Evolutionary conservation across 2,797 vertebrate genomes (phyloP), one percentile per base, ranked within the genome.

Genomic region (Pantherophis vulpinus): DNA sequence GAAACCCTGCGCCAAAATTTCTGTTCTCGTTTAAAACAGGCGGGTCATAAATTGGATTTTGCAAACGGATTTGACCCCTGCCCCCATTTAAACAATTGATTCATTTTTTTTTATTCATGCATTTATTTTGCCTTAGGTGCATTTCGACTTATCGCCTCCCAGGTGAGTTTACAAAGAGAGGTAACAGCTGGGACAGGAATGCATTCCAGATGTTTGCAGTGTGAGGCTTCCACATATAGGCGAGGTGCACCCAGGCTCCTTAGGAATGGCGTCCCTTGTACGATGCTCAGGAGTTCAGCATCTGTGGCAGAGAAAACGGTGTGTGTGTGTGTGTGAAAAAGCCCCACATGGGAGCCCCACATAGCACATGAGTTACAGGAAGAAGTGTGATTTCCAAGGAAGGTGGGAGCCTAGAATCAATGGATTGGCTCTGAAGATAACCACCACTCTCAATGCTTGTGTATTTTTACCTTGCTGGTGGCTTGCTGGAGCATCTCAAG

Each of bases 391-490:
- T 4, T 18, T 9, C 3, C 58, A 5, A 12, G n/a, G 10, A 1
- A 18, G 3, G 11, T 1, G 13, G 12, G 7, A 66, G 25, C 27
- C 11, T 60, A 13, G 37, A n/a, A 32, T 54, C 27, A 4, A 8
- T 0, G 9, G 25, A 6, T 27, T 27, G 8, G 42, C 23, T 37
- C 47, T 13, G 12, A 27, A 54, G 25, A 51, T 25, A 42, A 42
- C 13, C 58, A 23, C 74, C n/a, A 9, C 0, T 2, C 29, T 18
- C 79, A 12, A 14, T 51, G 4, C 0, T 0, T 90, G 92, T 96
- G 95, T 16, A 2, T 70, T 32, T 32, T 70, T 96, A 96, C 96
- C 94, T 55, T 5, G 18, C 70, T 0, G 0, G 0, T 90, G 0
- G 5, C 88, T 25, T 92, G 89, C 91, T 0, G 6, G 37, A 37